Base-by-base conservation (phyloP, 2,797 vertebrate species). In the Calcarius lapponicus region DNA sequence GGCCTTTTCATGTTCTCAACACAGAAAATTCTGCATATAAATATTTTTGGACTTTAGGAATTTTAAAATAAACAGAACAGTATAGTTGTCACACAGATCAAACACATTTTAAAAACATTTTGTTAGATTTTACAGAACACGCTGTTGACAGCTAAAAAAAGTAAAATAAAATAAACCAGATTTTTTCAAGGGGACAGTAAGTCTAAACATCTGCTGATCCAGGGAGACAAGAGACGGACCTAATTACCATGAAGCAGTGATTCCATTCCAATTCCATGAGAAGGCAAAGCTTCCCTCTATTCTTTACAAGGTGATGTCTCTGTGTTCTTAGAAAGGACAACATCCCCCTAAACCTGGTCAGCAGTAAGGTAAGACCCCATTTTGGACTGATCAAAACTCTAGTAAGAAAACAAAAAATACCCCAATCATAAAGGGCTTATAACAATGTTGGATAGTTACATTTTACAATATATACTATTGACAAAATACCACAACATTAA, bases 21-120 rank as follows among this genome's bases (percentile, higher is more conserved):
- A 96, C 95, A 96, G 69, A 97, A 97, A 97, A 96, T 95, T 94
- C 90, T 91, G 88, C 78, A 86, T 92, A 96, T 96, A 97, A 96
- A 97, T 97, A 97, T 94, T 97, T 97, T 96, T 94, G 73, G 90
- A 95, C 86, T 96, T 97, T 71, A 95, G 86, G 95, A 97, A 94
- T 94, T 95, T 95, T 45, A 89, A 96, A 96, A 95, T 90, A 96
- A 96, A 97, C 95, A 81, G 65, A 96, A 95, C 84, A 83, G 88
- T 92, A 87, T 90, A 94, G 86, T 88, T 91, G 86, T 94, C 85
- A 95, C 91, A 94, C 86, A 95, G 93, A 97, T 93, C 93, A 95
- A 96, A 95, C 80, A 95, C 74, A 86, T 67, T 92, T 93, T 91
- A 29, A 94, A 93, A 97, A 86, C 79, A 93, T 90, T 86, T 92